phyloP scores from a whole-genome alignment of 2,797 vertebrate species.

The Dallia pectoralis region DNA sequence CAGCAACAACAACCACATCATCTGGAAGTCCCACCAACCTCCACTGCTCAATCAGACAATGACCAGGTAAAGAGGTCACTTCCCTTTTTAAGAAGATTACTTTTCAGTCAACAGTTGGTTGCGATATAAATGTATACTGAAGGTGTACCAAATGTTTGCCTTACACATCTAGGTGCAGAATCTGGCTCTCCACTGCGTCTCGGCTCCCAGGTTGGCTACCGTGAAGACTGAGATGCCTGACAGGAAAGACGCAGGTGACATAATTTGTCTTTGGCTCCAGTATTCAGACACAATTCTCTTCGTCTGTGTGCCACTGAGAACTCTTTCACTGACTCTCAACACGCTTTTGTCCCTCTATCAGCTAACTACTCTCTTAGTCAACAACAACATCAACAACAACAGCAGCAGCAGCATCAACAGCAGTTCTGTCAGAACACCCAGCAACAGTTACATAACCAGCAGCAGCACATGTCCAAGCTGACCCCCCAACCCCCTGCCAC shows the following conservation, averaged over 20 bases:
- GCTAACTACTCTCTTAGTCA: constrained; percentile 82
- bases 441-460: constrained; percentile 70
- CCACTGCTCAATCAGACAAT: constrained; percentile 82
- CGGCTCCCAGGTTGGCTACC: constrained; percentile 71
- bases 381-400: constrained; percentile 74
- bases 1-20: constrained; percentile 55
- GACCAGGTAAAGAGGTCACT: constrained; percentile 84
- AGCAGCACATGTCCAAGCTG: constrained; percentile 62
- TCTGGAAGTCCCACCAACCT: constrained; percentile 79
- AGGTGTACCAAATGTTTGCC: not conserved
- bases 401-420: constrained; percentile 73
- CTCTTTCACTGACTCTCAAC: not conserved
- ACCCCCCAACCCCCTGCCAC: constrained; percentile 54
- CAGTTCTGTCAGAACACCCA: constrained; percentile 72
- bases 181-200: constrained; percentile 86
- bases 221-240: constrained; percentile 76
- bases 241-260: constrained; percentile 72
- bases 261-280: not conserved
- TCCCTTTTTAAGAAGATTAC: not conserved
- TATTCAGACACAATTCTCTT: not conserved
- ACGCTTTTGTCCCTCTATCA: constrained; percentile 33
- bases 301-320: not conserved
- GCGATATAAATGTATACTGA: not conserved
- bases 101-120: not conserved
- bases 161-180: constrained; percentile 85